Evolutionary conservation across 30 jellyfish, hydroid and myxozoan species (phyloP), one percentile per base, ranked within the genome.

Genomic region (Chrysaora quinquecirrha): DNA sequence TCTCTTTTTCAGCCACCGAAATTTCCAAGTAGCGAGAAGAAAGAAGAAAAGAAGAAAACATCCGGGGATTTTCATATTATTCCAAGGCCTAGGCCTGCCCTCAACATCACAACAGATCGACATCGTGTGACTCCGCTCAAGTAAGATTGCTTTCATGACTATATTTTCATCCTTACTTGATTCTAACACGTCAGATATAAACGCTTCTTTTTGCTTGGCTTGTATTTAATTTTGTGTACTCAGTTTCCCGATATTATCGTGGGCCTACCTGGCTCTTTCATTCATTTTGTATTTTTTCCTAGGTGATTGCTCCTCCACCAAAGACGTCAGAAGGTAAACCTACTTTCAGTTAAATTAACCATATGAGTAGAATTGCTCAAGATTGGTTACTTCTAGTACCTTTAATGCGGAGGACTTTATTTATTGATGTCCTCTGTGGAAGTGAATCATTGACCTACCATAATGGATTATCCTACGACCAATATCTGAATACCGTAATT

Each of bases 301-400:
- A 52, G 68, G 68, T 52, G 2, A 34, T 80, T 11, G 87, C 89
- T 22, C 96, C 96, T 0, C 96, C 96, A 64, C 90, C 90, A 48
- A 87, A 87, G 48, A 70, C 88, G 0, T 20, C 73, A 9, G 96
- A 87, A 47, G 96, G 96, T 87, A 56, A 52, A 87, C 19, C 1
- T 7, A 21, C n/a, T n/a, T n/a, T n/a, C n/a, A n/a, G n/a, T n/a
- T n/a, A n/a, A n/a, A n/a, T n/a, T n/a, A n/a, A n/a, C n/a, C n/a
- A n/a, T n/a, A n/a, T n/a, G n/a, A n/a, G n/a, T n/a, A n/a, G n/a
- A n/a, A n/a, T n/a, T n/a, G n/a, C n/a, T n/a, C n/a, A n/a, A n/a
- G n/a, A n/a, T n/a, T n/a, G n/a, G n/a, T n/a, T n/a, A n/a, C n/a
- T n/a, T n/a, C n/a, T n/a, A n/a, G n/a, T n/a, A n/a, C n/a, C n/a